Percentiles rank a stretch among this genome's conserved stretches.
These are phyloP conservation scores for Epinephelus malabaricus DNA, from an alignment of 2,797 vertebrate genomes.

Conservation along the genomic window DNA sequence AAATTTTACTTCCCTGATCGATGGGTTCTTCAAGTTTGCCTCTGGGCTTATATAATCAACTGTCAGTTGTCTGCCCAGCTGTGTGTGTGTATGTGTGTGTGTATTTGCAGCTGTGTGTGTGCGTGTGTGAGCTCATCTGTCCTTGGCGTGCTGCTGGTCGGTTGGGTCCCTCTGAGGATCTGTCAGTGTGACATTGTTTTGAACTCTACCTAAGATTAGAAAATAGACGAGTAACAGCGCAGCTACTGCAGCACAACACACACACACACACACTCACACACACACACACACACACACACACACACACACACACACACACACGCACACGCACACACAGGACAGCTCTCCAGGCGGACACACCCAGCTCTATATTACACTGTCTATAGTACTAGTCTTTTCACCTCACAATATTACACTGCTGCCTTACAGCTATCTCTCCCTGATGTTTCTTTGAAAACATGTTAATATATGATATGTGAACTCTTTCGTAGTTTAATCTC, in stretches of 20 bases:
- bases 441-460: too few relatives aligned
- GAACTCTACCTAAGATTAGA: constrained; percentile 38
- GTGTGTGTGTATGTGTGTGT: background rate
- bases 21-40: constrained; percentile 9
- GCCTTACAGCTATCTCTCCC: too few relatives aligned
- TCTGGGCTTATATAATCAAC: constrained; percentile 16
- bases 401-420: too few relatives aligned
- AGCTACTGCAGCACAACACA: constrained; percentile 2
- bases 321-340: background rate
- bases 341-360: constrained; percentile 1
- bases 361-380: background rate
- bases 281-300: background rate
- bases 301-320: too few relatives aligned
- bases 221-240: constrained; percentile 11
- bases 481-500: too few relatives aligned
- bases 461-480: too few relatives aligned
- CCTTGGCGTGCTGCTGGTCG: constrained; percentile 25
- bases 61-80: background rate
- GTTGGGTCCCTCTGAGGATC: constrained; percentile 14
- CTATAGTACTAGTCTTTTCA: background rate
- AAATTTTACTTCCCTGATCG: constrained; percentile 8
- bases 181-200: constrained; percentile 52
- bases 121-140: constrained; percentile 19
- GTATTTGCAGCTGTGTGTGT: background rate
- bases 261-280: too few relatives aligned